phyloP scores from a whole-genome alignment of 2,888 invertebrate species.

The Drosophila rellima region DNA sequence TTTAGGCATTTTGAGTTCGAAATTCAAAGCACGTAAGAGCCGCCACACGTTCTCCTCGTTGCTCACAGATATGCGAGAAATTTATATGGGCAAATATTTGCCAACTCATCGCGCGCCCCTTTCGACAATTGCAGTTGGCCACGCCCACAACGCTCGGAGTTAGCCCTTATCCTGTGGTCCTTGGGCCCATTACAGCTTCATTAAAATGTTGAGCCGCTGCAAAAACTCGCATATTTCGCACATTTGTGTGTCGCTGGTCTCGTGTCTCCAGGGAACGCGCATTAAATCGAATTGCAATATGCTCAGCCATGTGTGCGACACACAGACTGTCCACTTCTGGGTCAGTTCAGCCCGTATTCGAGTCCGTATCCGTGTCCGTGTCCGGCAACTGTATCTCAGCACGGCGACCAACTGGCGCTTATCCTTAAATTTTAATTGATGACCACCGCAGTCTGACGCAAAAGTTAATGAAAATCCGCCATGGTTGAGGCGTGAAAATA shows the following conservation, averaged over 20 bases:
- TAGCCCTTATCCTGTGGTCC: constrained; percentile 5
- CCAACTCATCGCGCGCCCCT: constrained; percentile 21
- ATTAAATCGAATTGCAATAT: constrained; percentile 62
- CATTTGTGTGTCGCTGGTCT: constrained; percentile 23
- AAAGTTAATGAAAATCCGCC: constrained; percentile 68
- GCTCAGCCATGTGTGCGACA: constrained; percentile 26
- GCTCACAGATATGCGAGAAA: constrained; percentile 63
- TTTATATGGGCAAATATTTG: constrained; percentile 76
- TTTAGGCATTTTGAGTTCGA: constrained; percentile 33
- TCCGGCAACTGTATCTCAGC: constrained; percentile 4
- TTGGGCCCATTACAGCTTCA: constrained; percentile 69
- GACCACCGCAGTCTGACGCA: constrained; percentile 57
- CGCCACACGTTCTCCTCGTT: constrained; percentile 47
- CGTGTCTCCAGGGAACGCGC: constrained; percentile 33
- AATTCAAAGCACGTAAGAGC: constrained; percentile 63
- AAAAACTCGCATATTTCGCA: constrained; percentile 61
- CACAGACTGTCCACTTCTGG: constrained; percentile 1
- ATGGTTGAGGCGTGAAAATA: constrained; percentile 67
- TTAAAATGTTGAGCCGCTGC: constrained; percentile 57
- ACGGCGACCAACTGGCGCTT: constrained; percentile 46
- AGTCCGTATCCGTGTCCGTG: neutral
- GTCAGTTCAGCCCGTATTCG: too few relatives aligned
- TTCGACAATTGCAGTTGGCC: constrained; percentile 42
- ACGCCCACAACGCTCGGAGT: constrained; percentile 21
- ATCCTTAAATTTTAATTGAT: constrained; percentile 75